phyloP scores from a whole-genome alignment of 1,140 invertebrate species.

The Drosophila sechellia region DNA sequence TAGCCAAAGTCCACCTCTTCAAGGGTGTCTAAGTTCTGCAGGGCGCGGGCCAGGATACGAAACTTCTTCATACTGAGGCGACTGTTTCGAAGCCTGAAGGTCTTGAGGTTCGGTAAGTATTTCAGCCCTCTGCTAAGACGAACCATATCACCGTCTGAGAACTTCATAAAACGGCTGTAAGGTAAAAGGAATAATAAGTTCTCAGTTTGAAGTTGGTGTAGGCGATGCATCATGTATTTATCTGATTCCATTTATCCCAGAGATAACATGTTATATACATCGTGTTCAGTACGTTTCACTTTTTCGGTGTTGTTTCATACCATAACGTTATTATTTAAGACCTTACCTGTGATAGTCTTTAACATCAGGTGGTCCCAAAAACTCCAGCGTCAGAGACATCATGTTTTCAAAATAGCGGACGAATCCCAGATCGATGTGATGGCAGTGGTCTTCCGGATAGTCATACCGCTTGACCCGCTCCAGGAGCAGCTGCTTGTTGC shows the following conservation, averaged over 20 bases:
- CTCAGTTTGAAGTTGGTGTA: not conserved
- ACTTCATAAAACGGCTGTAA: conserved; percentile 30
- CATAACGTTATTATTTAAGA: no score
- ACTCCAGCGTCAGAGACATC: conserved; percentile 50
- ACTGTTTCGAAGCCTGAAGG: conserved; percentile 52
- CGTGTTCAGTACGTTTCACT: no score
- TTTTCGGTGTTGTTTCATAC: no score
- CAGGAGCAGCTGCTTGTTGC: conserved; percentile 45
- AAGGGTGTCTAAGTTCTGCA: conserved; percentile 26
- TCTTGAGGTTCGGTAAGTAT: conserved; percentile 24
- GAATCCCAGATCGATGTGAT: conserved; percentile 60
- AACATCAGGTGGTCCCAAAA: conserved; percentile 43
- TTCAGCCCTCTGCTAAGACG: conserved; percentile 39
- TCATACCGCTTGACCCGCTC: conserved; percentile 11
- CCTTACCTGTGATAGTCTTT: conserved; percentile 19
- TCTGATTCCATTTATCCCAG: no score
- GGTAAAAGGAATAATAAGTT: not conserved
- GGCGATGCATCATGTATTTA: no score
- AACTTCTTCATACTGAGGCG: conserved; percentile 43
- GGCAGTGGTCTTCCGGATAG: conserved; percentile 50
- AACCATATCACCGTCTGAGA: conserved; percentile 50
- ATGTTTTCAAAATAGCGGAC: conserved; percentile 47
- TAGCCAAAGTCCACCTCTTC: conserved; percentile 59
- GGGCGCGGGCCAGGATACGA: conserved; percentile 27
- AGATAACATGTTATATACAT: no score